phyloP scores from a whole-genome alignment of 2,797 vertebrate genomes.

The Cichlasoma orientale region DNA sequence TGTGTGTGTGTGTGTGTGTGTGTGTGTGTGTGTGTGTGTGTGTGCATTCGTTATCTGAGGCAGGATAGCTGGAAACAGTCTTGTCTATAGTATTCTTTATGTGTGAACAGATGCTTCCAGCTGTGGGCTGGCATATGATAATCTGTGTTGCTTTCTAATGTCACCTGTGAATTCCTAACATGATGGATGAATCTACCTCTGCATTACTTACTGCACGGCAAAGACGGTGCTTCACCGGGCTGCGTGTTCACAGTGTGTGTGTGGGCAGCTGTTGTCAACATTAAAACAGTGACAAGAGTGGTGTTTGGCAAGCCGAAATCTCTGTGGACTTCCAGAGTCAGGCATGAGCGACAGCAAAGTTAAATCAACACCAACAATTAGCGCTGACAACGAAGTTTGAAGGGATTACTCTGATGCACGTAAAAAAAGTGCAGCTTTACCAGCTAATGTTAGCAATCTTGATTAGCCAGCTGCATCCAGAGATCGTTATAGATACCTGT shows the following conservation, averaged over 20 bases:
- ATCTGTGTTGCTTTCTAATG: constrained; percentile 10
- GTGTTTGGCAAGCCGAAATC: background rate
- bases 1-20: constrained; percentile 1
- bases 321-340: background rate
- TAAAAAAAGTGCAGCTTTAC: too few species aligned
- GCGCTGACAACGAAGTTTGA: background rate
- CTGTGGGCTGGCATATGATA: background rate
- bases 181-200: constrained; percentile 6
- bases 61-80: background rate
- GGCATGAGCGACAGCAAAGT: background rate
- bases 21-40: constrained; percentile 8
- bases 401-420: background rate
- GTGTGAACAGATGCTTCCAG: constrained; percentile 15
- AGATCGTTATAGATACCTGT: too few species aligned
- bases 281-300: constrained; percentile 2
- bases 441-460: too few species aligned
- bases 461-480: too few species aligned
- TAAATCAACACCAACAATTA: background rate
- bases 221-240: background rate
- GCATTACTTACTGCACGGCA: background rate
- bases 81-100: constrained; percentile 1
- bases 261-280: constrained; percentile 3
- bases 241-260: background rate
- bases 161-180: constrained; percentile 1
- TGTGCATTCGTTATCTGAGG: background rate